Evolutionary conservation across 2,888 invertebrate genomes (phyloP), one percentile per base, ranked within the genome.

Genomic region (Noctua janthe): DNA sequence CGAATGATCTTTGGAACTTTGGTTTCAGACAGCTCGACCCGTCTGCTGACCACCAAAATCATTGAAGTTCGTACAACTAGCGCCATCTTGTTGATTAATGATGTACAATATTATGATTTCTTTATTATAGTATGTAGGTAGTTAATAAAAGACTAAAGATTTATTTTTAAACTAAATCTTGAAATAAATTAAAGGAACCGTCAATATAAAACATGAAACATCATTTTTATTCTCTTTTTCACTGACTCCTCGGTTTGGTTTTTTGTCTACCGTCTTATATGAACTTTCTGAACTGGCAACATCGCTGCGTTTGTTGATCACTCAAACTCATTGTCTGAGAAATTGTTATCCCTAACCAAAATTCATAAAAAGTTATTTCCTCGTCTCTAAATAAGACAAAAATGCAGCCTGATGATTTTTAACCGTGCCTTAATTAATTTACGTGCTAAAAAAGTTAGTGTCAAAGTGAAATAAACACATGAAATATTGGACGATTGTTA

Each of bases 401-500:
- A 78, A 84, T 84, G 80, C 39, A 59, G 39, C 74, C 70, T 59
- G 51, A 80, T 78, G 64, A 87, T 84, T 88, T 80, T 70, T 84
- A 73, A 77, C 64, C 54, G 91, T 90, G 90, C 90, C 91, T 89
- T 90, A 88, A 59, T 80, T 80, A 72, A 71, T 84, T 81, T 76
- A 62, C 64, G 51, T 66, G 71, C 49, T 72, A 49, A 66, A 70
- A 1, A 87, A 71, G 4, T 39, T 67, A 73, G 66, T 84, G 82
- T 35, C 67, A 66, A 49, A 70, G 84, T 91, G 86, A 83, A 88
- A 86, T 88, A 90, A 90, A 91, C 92, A 92, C 90, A 94, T 94
- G 94, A 91, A 87, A 87, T 82, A 81, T 82, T 77, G 71, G 71
- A 86, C 76, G 70, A 87, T 80, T 84, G 87, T 79, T 90, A 86